These are phyloP conservation scores for Parelbella ahira DNA, from an alignment of 2,888 invertebrate genomes.

Conservation along the genomic window DNA sequence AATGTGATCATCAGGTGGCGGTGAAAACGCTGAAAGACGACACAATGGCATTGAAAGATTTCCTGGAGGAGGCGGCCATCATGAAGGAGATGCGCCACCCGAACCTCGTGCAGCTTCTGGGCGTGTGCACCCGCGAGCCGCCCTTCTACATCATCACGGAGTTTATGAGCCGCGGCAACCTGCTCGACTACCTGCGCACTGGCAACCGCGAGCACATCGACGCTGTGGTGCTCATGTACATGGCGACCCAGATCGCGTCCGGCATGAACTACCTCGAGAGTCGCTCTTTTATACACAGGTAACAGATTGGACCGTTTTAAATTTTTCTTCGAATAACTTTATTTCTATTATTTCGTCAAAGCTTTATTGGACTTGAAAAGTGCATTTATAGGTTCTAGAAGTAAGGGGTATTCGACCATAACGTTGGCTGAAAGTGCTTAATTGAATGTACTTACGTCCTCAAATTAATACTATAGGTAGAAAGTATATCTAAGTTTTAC, in stretches of 20 bases:
- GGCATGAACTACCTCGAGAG: slow-evolving; percentile 99
- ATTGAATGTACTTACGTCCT: too few species aligned
- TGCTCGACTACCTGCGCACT: slow-evolving; percentile 96
- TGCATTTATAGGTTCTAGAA: too few species aligned
- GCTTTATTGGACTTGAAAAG: too few species aligned
- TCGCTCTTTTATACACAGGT: slow-evolving; percentile 96
- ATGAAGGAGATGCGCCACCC: slow-evolving; percentile 99
- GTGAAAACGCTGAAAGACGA: slow-evolving; percentile 99
- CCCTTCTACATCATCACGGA: slow-evolving; percentile 99
- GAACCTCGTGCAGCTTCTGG: slow-evolving; percentile 98
- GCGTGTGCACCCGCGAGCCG: slow-evolving; percentile 98
- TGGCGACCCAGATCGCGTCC: slow-evolving; percentile 99
- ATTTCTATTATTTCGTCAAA: too few species aligned
- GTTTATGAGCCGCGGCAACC: slow-evolving; percentile 99
- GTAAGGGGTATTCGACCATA: too few species aligned
- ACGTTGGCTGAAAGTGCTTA: too few species aligned
- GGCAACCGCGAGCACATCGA: slow-evolving; percentile 93
- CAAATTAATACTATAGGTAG: too few species aligned
- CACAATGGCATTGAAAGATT: slow-evolving; percentile 99
- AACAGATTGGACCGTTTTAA: too few species aligned
- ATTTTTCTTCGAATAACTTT: too few species aligned
- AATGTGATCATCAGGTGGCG: slow-evolving; percentile 86
- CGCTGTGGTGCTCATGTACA: slow-evolving; percentile 98
- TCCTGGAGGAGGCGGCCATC: slow-evolving; percentile 98
- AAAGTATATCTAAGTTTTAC: too few species aligned